Evolutionary conservation across 2,113 vertebrate genomes (phyloP).

Genomic region (Lepus europaeus): DNA sequence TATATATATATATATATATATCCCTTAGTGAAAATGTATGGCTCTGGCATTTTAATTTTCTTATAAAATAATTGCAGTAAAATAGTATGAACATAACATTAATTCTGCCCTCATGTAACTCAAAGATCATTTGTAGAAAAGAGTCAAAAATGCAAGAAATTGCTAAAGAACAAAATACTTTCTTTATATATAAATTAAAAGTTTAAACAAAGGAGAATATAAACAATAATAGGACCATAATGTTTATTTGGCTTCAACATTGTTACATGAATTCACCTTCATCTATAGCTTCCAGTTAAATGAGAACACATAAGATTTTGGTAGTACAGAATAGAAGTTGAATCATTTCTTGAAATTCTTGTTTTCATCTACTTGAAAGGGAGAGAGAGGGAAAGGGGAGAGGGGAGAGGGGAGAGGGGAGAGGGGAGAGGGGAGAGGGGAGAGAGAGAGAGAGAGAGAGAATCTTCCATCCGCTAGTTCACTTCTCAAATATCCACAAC

Average conservation of each 20-base stretch:
- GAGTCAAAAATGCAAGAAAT: not conserved
- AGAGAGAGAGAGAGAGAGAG: no score
- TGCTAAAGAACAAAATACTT: not conserved
- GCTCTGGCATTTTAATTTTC: not conserved
- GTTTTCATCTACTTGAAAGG: no score
- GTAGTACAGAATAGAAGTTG: not conserved
- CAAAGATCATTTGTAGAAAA: not conserved
- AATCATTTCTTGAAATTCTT: no score
- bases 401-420: no score
- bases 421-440: no score
- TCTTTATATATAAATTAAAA: not conserved
- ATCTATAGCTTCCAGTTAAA: conserved; percentile 34
- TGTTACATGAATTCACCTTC: not conserved
- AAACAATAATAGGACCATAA: not conserved
- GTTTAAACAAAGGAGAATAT: conserved; percentile 22
- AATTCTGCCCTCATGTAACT: not conserved
- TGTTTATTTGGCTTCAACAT: not conserved
- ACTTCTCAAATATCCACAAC: no score
- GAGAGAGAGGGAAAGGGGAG: no score
- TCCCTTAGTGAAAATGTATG: not conserved
- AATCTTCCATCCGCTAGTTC: no score
- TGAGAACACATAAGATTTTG: not conserved
- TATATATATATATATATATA: not conserved
- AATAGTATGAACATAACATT: not conserved
- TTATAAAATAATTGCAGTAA: not conserved